phyloP scores from a whole-genome alignment of 2,113 vertebrate species.

The Entelurus aequoreus region DNA sequence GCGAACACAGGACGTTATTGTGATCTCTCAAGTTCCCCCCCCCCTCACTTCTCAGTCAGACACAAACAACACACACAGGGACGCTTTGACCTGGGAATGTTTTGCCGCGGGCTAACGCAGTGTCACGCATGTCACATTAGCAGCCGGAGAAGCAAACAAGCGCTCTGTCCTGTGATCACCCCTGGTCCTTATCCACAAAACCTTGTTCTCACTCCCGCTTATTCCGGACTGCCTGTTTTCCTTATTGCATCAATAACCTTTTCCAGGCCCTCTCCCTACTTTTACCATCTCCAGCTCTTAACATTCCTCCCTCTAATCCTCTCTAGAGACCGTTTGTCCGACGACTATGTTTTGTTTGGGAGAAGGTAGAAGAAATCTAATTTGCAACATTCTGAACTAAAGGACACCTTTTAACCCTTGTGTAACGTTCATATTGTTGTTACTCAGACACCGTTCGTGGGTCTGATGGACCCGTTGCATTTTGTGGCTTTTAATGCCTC shows the following conservation, averaged over 20 bases:
- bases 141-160: constrained; percentile 56
- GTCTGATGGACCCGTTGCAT: too few species aligned
- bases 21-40: constrained; percentile 38
- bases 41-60: constrained; percentile 11
- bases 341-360: constrained; percentile 25
- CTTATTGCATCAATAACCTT: neutral
- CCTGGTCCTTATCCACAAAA: constrained; percentile 13
- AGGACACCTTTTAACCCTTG: too few species aligned
- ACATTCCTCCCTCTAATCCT: constrained; percentile 23
- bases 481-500: too few species aligned
- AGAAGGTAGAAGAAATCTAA: constrained; percentile 28
- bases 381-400: too few species aligned
- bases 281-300: neutral
- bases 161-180: constrained; percentile 56
- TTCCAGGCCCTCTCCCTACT: neutral
- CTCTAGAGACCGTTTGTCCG: neutral
- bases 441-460: too few species aligned
- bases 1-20: constrained; percentile 44
- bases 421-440: too few species aligned
- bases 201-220: constrained; percentile 1
- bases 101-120: constrained; percentile 53
- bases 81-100: constrained; percentile 49
- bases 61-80: constrained; percentile 26
- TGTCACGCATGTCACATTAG: constrained; percentile 64
- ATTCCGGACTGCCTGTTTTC: neutral